phyloP scores from a whole-genome alignment of 2,888 invertebrate genomes.

The Hydriomena furcata region DNA sequence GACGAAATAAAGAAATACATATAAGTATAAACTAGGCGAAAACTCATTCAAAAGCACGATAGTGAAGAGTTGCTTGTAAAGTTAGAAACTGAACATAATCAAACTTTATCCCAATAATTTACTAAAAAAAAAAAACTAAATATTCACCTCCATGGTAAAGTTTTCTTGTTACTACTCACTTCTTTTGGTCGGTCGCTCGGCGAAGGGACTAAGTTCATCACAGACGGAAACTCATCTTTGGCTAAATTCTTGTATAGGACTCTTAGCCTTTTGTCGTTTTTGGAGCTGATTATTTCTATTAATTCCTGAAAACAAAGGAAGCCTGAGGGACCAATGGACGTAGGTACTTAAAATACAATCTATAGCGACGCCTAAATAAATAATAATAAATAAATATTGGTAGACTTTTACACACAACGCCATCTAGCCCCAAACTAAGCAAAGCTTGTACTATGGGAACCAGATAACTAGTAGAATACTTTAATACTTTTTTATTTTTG shows the following conservation, averaged over 20 bases:
- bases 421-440: no score
- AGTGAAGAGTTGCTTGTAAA: neutral
- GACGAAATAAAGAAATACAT: conserved; percentile 37
- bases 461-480: no score
- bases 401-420: no score
- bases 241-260: conserved; percentile 48
- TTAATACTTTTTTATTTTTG: no score
- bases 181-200: conserved; percentile 7
- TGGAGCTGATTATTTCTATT: conserved; percentile 53
- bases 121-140: conserved; percentile 2
- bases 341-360: no score
- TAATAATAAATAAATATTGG: no score
- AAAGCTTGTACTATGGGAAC: no score
- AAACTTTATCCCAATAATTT: conserved; percentile 2
- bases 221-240: conserved; percentile 38
- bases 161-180: conserved; percentile 19
- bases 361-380: no score
- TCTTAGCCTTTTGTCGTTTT: conserved; percentile 48
- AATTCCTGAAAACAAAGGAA: conserved; percentile 59
- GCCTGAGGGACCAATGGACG: no score
- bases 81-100: conserved; percentile 26
- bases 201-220: conserved; percentile 22
- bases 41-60: conserved; percentile 12
- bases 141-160: conserved; percentile 47
- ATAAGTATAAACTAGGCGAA: conserved; percentile 26